Percentiles rank a stretch among this genome's conserved stretches.
Evolutionary conservation across 2,113 vertebrate genomes (phyloP).

Genomic region (Xenotilapia caudafasciata): DNA sequence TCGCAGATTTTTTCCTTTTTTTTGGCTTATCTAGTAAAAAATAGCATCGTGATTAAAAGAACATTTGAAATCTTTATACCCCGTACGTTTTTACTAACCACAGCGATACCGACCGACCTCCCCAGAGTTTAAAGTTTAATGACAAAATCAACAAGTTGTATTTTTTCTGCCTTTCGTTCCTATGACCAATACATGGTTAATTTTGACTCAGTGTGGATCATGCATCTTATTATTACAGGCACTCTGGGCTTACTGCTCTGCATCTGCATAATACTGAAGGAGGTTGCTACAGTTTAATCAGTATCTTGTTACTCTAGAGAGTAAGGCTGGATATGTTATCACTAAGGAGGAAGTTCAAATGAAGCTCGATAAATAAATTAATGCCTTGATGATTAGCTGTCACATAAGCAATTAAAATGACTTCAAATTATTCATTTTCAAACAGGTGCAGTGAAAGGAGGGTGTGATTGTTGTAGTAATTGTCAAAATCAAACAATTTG

Average conservation of each 20-base stretch:
- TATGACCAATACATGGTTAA: constrained; percentile 31
- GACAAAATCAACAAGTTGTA: constrained; percentile 47
- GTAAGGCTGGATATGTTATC: constrained; percentile 73
- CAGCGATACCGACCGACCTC: not conserved
- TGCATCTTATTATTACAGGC: constrained; percentile 64
- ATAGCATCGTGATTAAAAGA: not conserved
- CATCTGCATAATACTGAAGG: constrained; percentile 72
- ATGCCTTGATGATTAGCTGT: constrained; percentile 75
- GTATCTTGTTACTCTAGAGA: constrained; percentile 73
- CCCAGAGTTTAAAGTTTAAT: not conserved
- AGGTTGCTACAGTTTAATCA: constrained; percentile 75
- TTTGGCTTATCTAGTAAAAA: not conserved
- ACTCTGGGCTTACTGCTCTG: constrained; percentile 54
- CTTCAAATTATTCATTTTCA: constrained; percentile 70
- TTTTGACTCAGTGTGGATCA: constrained; percentile 46
- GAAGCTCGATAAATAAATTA: constrained; percentile 74
- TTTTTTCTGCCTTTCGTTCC: not conserved
- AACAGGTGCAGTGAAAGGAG: constrained; percentile 62
- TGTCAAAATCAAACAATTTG: constrained; percentile 69
- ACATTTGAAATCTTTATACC: not conserved
- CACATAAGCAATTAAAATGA: constrained; percentile 77
- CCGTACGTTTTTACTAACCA: not conserved
- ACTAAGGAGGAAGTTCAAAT: constrained; percentile 75
- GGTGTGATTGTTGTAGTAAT: constrained; percentile 64
- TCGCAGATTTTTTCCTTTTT: not conserved